Evolutionary conservation across 1,140 invertebrate genomes (phyloP).

Genomic region (Brachionus calyciflorus): DNA sequence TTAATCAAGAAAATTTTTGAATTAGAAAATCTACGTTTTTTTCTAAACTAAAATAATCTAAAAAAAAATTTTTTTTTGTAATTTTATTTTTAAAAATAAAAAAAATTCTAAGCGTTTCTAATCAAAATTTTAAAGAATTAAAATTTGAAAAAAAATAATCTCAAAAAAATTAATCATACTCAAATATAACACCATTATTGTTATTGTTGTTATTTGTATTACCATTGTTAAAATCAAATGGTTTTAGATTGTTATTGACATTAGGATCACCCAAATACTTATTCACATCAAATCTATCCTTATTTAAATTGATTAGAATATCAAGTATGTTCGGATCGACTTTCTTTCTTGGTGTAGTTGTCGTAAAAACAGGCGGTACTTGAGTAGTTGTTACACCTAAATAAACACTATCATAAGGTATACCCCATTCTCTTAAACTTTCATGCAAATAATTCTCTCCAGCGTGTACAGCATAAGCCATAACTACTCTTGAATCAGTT

Average conservation of each 20-base stretch:
- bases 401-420: constrained; percentile 13
- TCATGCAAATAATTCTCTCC: background rate
- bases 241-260: background rate
- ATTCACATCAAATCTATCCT: background rate
- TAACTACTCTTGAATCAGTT: background rate
- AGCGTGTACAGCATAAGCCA: constrained; percentile 21
- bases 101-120: too few relatives aligned
- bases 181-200: too few relatives aligned
- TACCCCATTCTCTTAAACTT: background rate
- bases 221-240: background rate
- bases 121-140: too few relatives aligned
- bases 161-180: too few relatives aligned
- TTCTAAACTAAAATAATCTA: too few relatives aligned
- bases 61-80: too few relatives aligned
- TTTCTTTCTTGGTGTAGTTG: background rate
- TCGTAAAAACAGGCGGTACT: background rate
- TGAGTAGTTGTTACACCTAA: background rate
- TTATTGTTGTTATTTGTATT: too few relatives aligned
- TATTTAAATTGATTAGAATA: background rate
- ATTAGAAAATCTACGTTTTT: too few relatives aligned
- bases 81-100: too few relatives aligned
- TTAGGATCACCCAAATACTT: constrained; percentile 1
- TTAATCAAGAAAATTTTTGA: too few relatives aligned
- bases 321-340: background rate
- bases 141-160: too few relatives aligned